Percentiles rank a stretch among this genome's conserved stretches.
Conservation (phyloP, 23 tunicate genomes). For the Trididemnum nubilum region DNA sequence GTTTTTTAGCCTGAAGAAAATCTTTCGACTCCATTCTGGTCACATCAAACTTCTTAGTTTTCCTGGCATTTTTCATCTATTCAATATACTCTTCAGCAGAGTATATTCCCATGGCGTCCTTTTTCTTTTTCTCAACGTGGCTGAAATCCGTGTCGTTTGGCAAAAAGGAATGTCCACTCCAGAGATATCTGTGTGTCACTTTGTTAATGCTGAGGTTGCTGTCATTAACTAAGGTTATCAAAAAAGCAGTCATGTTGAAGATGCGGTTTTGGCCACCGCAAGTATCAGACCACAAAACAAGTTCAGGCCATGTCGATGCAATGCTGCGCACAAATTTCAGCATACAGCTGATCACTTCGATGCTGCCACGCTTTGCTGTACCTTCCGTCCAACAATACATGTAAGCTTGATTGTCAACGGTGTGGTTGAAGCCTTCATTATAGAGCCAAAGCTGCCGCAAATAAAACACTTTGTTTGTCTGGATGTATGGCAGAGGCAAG, state of each 20-base stretch:
- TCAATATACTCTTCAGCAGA: neutral
- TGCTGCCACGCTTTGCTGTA: constrained; percentile 7
- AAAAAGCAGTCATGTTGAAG: constrained; percentile 5
- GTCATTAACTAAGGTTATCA: constrained; percentile 7
- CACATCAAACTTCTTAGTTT: no score
- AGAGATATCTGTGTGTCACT: constrained; percentile 7
- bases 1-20: no score
- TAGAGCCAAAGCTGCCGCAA: constrained; percentile 21
- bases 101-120: neutral
- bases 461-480: constrained; percentile 18
- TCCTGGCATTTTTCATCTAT: no score
- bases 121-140: constrained; percentile 21
- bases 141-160: constrained; percentile 15
- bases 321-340: neutral
- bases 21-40: no score
- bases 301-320: neutral
- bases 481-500: constrained; percentile 6
- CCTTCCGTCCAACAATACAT: constrained; percentile 26
- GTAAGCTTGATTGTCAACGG: neutral
- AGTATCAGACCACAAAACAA: constrained; percentile 9
- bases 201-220: neutral
- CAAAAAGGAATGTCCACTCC: constrained; percentile 23
- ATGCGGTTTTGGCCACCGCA: constrained; percentile 17
- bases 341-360: neutral
- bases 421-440: neutral